Conservation (phyloP, 2,797 vertebrate species). For the Pagetopsis macropterus region DNA sequence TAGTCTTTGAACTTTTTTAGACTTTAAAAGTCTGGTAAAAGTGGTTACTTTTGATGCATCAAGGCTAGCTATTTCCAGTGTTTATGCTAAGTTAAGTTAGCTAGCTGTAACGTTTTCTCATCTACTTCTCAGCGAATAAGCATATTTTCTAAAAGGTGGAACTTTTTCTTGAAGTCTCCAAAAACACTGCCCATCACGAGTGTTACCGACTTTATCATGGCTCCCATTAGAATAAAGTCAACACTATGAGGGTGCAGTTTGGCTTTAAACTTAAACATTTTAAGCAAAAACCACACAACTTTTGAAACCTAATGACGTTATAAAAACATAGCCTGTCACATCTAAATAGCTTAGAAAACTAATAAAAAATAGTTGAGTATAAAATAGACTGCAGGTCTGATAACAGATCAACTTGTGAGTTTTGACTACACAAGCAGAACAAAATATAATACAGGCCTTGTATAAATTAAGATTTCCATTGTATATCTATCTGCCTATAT, state of each 20-base stretch:
- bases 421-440: constrained; percentile 21
- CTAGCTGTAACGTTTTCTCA: too few relatives aligned
- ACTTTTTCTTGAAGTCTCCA: background rate
- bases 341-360: constrained; percentile 36
- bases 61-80: too few relatives aligned
- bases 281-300: constrained; percentile 1
- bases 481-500: background rate
- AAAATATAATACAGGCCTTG: constrained; percentile 16
- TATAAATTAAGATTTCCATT: background rate
- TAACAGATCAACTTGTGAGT: constrained; percentile 18
- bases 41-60: too few relatives aligned
- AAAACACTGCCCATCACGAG: background rate
- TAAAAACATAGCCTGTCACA: constrained; percentile 21
- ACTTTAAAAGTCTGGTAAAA: too few relatives aligned
- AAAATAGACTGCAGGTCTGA: constrained; percentile 30
- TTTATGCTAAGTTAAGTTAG: too few relatives aligned
- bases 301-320: constrained; percentile 7
- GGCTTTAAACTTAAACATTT: constrained; percentile 13
- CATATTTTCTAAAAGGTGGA: background rate
- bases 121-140: background rate
- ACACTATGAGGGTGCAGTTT: background rate
- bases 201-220: background rate
- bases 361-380: constrained; percentile 27
- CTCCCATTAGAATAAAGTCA: constrained; percentile 6
- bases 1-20: too few relatives aligned